Conservation (phyloP, 2,888 invertebrate species). For the Drosophila nr. perissopoda region DNA sequence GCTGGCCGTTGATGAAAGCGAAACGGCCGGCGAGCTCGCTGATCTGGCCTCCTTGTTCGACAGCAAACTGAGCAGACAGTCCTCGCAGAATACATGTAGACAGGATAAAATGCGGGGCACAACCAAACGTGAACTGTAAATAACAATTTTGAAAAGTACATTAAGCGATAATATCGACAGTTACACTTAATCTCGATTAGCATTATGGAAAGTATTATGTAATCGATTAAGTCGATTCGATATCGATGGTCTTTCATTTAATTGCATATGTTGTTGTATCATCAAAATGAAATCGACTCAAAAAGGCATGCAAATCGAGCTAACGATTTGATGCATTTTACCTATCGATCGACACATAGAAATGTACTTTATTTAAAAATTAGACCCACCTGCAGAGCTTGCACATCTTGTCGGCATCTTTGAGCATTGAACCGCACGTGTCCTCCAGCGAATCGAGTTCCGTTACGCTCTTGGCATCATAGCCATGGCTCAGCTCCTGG, state of each 20-base stretch:
- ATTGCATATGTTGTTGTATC: neutral
- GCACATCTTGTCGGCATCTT: conserved; percentile 87
- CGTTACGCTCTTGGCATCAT: conserved; percentile 78
- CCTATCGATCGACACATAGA: neutral
- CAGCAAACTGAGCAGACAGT: conserved; percentile 93
- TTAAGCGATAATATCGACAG: neutral
- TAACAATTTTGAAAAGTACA: neutral
- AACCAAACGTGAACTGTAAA: conserved; percentile 89
- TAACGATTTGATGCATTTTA: neutral
- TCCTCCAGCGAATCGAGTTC: conserved; percentile 84
- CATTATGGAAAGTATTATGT: neutral
- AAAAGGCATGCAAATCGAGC: neutral
- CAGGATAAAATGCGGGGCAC: conserved; percentile 95
- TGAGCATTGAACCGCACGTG: conserved; percentile 74
- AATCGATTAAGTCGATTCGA: neutral
- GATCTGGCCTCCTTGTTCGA: conserved; percentile 88
- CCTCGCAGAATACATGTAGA: conserved; percentile 97
- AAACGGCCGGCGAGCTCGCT: conserved; percentile 81
- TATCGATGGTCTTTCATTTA: neutral
- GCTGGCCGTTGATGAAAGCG: conserved; percentile 84
- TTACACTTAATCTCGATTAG: neutral
- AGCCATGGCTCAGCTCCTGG: conserved; percentile 70
- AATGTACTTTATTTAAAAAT: neutral
- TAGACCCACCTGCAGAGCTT: conserved; percentile 88
- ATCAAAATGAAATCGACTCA: neutral